Base-by-base conservation (phyloP, 2,888 invertebrate genomes). In the Acrobasis repandana region DNA sequence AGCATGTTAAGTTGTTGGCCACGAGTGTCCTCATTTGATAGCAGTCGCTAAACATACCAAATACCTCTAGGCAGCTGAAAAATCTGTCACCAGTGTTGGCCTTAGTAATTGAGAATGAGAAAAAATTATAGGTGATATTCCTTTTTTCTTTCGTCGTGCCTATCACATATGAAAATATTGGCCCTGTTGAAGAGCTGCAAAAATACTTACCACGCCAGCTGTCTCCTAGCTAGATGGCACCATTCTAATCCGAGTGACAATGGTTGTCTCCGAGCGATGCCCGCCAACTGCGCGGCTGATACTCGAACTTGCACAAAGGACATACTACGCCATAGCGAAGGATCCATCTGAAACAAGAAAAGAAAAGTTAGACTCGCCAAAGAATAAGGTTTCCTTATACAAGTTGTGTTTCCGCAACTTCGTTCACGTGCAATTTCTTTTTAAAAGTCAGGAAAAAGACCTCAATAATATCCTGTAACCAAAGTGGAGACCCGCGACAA, bases 191-290 rank as follows among this genome's bases (percentile, higher is more conserved):
- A 34, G 11, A 52, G 4, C 16, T 20, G 38, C 14, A 10, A 4
- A 18, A 14, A 58, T 33, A 71, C 73, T 71, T 58, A 91, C 98
- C 98, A 98, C 0, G 95, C 95, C n/a, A 98, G 90, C 83, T 98
- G 98, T 59, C 96, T 93, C 73, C 97, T 95, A 34, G 97, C 97
- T 63, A 98, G 94, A 70, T 96, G 95, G 68, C 97, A 97, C 97
- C 98, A 98, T 85, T 97, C 96, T 50, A 98, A 93, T 28, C 95
- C 94, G n/a, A 98, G 92, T 59, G 93, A 93, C 67, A 95, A 94
- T 0, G 98, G 98, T 82, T 98, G 98, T 0, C 98, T 94, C 6
- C 98, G 94, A 43, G 97, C 97, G 67, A 98, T 96, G 9, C 97
- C 97, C 16, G 95, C 95, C 61, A 98, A 81, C 74, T 96, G 94